Base-by-base conservation (phyloP, 2,888 invertebrate species). In the Lasiommata megera region DNA sequence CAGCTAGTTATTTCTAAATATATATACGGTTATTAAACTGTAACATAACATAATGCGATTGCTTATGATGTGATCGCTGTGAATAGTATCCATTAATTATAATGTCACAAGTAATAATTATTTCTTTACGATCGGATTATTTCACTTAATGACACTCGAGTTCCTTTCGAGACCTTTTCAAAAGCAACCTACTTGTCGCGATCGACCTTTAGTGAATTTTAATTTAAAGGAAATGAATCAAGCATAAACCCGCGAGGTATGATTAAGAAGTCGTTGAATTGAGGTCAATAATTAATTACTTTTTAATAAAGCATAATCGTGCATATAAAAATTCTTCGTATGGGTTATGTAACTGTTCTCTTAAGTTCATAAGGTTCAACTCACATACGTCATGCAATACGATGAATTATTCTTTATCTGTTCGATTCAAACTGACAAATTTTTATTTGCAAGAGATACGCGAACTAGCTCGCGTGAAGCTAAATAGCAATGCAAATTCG, bases 271-370 rank as follows among this genome's bases (percentile, higher is more conserved):
- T 67, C 55, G 67, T 72, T 77, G 77, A 78, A 80, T 82, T 74
- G 75, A 73, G 74, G 73, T 69, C 75, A 76, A 82, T 82, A 84
- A 83, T 82, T 82, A 84, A 84, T 82, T 81, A 76, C 76, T 73
- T 79, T 82, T 80, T 80, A 78, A 80, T 81, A 74, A 65, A 74
- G 64, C 71, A 70, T 76, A 76, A 72, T 70, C 62, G 59, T 70
- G 59, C 66, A 66, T 17, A 68, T 69, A 65, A 73, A 77, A 74
- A 68, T 28, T 68, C 63, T 69, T 66, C 63, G 11, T 29, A 28
- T n/a, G n/a, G n/a, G 59, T 63, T 68, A 64, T 59, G 60, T 41
- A 63, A 23, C 23, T 23, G 23, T 23, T 23, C 5, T 23, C 23
- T 23, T 23, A 23, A 23, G 23, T 23, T 23, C 5, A 23, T 23